phyloP scores from a whole-genome alignment of 1,140 invertebrate species.

The Drosophila serrata region DNA sequence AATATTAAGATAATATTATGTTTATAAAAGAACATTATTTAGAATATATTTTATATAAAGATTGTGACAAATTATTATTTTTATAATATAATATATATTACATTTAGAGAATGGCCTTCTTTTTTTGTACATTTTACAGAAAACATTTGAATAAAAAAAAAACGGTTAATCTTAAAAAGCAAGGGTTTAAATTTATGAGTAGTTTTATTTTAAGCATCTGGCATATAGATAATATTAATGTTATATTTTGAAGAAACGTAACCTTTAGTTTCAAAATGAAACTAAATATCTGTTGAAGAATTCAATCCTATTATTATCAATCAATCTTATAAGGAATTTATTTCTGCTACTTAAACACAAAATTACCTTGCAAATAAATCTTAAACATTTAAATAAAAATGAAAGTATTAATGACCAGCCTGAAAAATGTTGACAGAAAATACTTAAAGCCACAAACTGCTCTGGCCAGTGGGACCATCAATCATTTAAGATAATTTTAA shows the following conservation, averaged over 20 bases:
- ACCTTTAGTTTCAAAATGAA: neutral
- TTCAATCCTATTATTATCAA: neutral
- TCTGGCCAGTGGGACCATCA: neutral
- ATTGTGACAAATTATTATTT: too few species aligned
- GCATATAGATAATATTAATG: neutral
- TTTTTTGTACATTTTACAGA: too few species aligned
- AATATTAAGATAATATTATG: too few species aligned
- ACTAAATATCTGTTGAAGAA: neutral
- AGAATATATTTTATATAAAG: too few species aligned
- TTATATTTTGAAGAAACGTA: too few species aligned
- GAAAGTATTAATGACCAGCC: neutral
- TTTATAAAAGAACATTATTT: too few species aligned
- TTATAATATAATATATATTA: too few species aligned
- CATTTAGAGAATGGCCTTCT: too few species aligned
- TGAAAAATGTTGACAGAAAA: slow-evolving; percentile 7
- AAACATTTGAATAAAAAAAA: too few species aligned
- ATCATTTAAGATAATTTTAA: slow-evolving; percentile 18
- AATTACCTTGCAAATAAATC: neutral
- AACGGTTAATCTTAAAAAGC: too few species aligned
- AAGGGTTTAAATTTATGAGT: too few species aligned
- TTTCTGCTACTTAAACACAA: neutral
- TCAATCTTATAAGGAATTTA: neutral
- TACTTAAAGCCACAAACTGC: slow-evolving; percentile 9
- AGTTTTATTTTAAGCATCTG: neutral
- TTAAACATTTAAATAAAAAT: slow-evolving; percentile 1